These are phyloP conservation scores for Drosophila pseudotakahashii DNA, from an alignment of 2,888 invertebrate species.

Conservation along the genomic window DNA sequence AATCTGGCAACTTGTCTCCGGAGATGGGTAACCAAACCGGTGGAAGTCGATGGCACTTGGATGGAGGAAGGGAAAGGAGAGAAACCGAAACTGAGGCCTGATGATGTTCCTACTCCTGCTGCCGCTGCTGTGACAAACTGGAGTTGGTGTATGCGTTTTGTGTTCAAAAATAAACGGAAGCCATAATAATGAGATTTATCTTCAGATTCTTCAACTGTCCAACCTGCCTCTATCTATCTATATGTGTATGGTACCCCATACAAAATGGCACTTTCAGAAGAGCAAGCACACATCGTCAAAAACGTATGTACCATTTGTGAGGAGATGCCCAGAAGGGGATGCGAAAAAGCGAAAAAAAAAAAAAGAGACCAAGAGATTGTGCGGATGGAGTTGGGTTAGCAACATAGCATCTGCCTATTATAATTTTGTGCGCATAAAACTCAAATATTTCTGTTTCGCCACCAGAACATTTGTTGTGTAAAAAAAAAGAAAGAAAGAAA, in stretches of 20 bases:
- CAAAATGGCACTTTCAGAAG: neutral
- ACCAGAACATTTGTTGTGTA: neutral
- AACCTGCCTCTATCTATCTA: neutral
- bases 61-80: neutral
- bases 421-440: constrained; percentile 71
- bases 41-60: constrained; percentile 6
- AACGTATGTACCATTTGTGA: neutral
- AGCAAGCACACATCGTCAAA: neutral
- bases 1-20: constrained; percentile 10
- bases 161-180: constrained; percentile 71
- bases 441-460: constrained; percentile 58
- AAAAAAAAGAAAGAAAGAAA: neutral
- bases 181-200: constrained; percentile 76
- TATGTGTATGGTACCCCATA: neutral
- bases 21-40: constrained; percentile 15
- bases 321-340: constrained; percentile 3
- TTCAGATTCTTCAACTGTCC: constrained; percentile 22
- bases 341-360: neutral
- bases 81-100: neutral
- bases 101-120: neutral
- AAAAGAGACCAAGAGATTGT: too few species aligned
- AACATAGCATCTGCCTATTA: constrained; percentile 52
- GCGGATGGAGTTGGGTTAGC: neutral
- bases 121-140: neutral
- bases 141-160: constrained; percentile 2